Percentiles rank a stretch among this genome's conserved stretches.
phyloP scores from a whole-genome alignment of 1,140 invertebrate species.

The Lepidurus arcticus region DNA sequence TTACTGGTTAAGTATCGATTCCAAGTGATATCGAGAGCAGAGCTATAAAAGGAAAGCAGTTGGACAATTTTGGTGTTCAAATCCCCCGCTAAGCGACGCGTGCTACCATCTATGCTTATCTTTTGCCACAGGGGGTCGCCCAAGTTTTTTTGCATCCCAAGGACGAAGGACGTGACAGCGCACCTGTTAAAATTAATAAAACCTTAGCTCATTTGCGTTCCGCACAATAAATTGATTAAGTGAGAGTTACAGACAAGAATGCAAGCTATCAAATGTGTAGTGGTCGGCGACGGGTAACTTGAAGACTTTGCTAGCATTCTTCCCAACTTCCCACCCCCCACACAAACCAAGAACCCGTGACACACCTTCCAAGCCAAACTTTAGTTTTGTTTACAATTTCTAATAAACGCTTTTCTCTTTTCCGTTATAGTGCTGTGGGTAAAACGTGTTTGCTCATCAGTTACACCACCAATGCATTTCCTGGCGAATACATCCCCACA shows the following conservation, averaged over 20 bases:
- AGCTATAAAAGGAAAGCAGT: background rate
- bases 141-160: slow-evolving; percentile 19
- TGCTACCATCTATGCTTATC: slow-evolving; percentile 18
- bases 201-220: background rate
- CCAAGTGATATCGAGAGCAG: background rate
- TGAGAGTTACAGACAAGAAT: slow-evolving; percentile 49
- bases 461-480: slow-evolving; percentile 95
- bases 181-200: slow-evolving; percentile 22
- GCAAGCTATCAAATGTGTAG: slow-evolving; percentile 93
- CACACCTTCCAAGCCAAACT: slow-evolving; percentile 24
- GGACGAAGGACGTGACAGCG: slow-evolving; percentile 20
- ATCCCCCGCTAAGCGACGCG: background rate
- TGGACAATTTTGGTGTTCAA: background rate
- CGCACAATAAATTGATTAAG: background rate
- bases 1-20: no score
- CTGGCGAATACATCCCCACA: slow-evolving; percentile 92
- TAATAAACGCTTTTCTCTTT: slow-evolving; percentile 35
- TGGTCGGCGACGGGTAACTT: slow-evolving; percentile 86
- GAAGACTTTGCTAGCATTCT: background rate
- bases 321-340: slow-evolving; percentile 19
- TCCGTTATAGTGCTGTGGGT: slow-evolving; percentile 76
- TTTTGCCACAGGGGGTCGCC: slow-evolving; percentile 17
- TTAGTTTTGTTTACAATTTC: slow-evolving; percentile 13
- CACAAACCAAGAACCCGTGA: background rate
- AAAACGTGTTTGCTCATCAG: slow-evolving; percentile 95